Percentiles rank a stretch among this genome's conserved stretches.
Evolutionary conservation across 35 echinoderm and acorn worm genomes (phyloP).

Genomic region (Hemicentrotus pulcherrimus): DNA sequence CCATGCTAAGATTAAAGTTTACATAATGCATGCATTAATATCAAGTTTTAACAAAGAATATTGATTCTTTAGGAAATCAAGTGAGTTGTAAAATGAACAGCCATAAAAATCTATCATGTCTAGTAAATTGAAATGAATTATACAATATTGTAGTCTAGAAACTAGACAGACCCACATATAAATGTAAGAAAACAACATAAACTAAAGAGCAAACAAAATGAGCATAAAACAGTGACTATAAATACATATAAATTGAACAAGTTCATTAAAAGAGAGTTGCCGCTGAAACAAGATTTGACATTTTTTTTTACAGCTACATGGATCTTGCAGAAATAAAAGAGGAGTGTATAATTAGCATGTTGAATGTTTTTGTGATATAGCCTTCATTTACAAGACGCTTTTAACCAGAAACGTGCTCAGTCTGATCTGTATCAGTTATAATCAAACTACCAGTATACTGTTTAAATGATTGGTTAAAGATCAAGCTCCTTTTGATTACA

Average conservation of each 20-base stretch:
- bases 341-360: too few relatives aligned
- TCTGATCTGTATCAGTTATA: not conserved
- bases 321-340: too few relatives aligned
- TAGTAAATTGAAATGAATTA: too few relatives aligned
- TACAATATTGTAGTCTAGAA: not conserved
- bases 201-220: not conserved
- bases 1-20: too few relatives aligned
- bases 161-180: not conserved
- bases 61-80: too few relatives aligned
- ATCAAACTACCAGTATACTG: not conserved
- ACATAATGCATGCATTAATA: too few relatives aligned
- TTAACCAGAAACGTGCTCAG: not conserved
- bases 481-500: not conserved
- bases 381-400: not conserved
- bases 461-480: not conserved
- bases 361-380: too few relatives aligned
- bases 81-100: too few relatives aligned
- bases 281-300: not conserved
- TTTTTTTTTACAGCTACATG: too few relatives aligned
- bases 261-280: not conserved
- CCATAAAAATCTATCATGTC: too few relatives aligned
- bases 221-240: not conserved
- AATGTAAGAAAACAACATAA: not conserved
- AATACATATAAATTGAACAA: not conserved
- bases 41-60: too few relatives aligned